Base-by-base conservation (phyloP, 2,113 vertebrate species). In the Seriola aureovittata region DNA sequence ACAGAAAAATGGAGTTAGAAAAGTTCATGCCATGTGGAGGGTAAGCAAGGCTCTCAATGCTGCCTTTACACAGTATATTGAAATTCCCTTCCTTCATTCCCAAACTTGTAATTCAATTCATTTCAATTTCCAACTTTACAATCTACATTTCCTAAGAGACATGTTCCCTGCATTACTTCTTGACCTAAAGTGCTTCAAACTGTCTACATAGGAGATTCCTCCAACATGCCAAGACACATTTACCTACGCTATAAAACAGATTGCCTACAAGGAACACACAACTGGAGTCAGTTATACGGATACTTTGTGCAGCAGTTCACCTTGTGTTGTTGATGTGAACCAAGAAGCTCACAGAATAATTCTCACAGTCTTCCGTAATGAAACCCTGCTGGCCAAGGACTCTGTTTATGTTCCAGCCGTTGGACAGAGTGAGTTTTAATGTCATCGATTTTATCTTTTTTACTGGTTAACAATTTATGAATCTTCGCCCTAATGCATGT, bases 331-430 rank as follows among this genome's bases (percentile, higher is more conserved):
- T 19, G 8, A 75, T 23, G 70, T 94, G 60, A 80, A 62, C 38
- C 44, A 76, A 65, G 71, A 78, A 2, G 79, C 88, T 12, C 55
- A 90, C 71, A 86, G 23, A 85, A 19, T 94, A 29, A 48, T 29
- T 8, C 84, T 94, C 16, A 42, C 8, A 9, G 71, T 87, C 52
- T 65, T 59, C 67, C 23, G 42, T 1, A 13, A 81, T 58, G 23
- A 63, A 19, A 1, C 0, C 2, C 1, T 68, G 48, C 19, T 83
- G 36, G 55, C 32, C 1, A 52, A 83, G 44, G 77, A 90, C 3
- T 90, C 91, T 0, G 76, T 93, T 76, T 86, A 94, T 54, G 81
- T 94, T 17, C 91, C 94, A 8, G 90, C 89, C 2, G 0, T 50
- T 23, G 69, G n/a, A 75, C 88, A 88, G 46, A 84, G 93, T 94